A percentile compares a stretch with the other conserved stretches of the same genome.
Evolutionary conservation across 1,140 invertebrate species (phyloP).

Genomic region (Nixonia krombeini): DNA sequence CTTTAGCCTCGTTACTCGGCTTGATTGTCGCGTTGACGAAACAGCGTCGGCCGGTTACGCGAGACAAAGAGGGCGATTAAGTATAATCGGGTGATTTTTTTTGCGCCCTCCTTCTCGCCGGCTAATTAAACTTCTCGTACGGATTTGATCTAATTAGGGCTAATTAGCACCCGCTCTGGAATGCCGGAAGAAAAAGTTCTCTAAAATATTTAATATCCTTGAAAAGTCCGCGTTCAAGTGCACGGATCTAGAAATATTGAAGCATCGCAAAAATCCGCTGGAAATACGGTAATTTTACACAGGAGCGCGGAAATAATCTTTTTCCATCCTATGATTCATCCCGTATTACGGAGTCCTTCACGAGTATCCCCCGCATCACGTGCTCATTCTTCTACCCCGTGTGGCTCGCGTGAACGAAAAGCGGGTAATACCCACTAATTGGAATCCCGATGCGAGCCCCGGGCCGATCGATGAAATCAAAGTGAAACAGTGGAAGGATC

Average conservation of each 20-base stretch:
- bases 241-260: background rate
- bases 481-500: slow-evolving; percentile 30
- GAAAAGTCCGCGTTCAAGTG: background rate
- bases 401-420: slow-evolving; percentile 25
- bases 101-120: no score
- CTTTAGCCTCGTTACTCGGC: no score
- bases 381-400: slow-evolving; percentile 15
- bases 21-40: no score
- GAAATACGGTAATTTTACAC: slow-evolving; percentile 29
- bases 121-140: no score
- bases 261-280: background rate
- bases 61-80: no score
- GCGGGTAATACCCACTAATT: slow-evolving; percentile 39
- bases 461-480: slow-evolving; percentile 46
- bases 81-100: no score
- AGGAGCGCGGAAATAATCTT: slow-evolving; percentile 20
- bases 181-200: no score
- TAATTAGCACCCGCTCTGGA: no score
- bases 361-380: background rate
- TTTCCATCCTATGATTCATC: slow-evolving; percentile 21
- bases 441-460: slow-evolving; percentile 35
- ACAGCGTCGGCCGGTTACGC: no score
- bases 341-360: slow-evolving; percentile 12
- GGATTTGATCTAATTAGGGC: no score
- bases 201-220: no score